Conservation (phyloP, 2,888 invertebrate genomes). For the Trilocha varians region DNA sequence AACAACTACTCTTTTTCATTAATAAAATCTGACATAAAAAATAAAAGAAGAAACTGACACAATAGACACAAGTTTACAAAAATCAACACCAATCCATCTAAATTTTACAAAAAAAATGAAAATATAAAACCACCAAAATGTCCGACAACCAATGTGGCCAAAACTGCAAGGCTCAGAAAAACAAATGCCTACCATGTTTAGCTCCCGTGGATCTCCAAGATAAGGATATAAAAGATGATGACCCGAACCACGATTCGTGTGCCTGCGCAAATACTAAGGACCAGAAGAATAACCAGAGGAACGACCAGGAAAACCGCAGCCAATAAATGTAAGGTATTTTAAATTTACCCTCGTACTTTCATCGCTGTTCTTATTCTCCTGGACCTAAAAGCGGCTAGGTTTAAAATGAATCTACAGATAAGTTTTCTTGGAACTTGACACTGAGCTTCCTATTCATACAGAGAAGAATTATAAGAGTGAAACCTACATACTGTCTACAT, state of each 20-base stretch:
- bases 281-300: neutral
- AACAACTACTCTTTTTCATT: too few relatives aligned
- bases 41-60: neutral
- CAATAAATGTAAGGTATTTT: neutral
- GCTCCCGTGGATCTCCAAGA: conserved; percentile 8
- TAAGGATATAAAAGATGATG: conserved; percentile 4
- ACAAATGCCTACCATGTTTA: conserved; percentile 24
- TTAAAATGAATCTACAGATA: too few relatives aligned
- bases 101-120: neutral
- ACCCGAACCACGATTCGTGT: conserved; percentile 1
- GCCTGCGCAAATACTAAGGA: neutral
- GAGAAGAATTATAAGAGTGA: too few relatives aligned
- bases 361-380: too few relatives aligned
- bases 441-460: too few relatives aligned
- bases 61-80: too few relatives aligned
- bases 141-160: conserved; percentile 19
- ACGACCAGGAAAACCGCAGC: neutral
- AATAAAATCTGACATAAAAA: too few relatives aligned
- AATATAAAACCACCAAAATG: conserved; percentile 14
- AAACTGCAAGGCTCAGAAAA: conserved; percentile 18
- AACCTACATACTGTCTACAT: too few relatives aligned
- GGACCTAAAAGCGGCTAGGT: too few relatives aligned
- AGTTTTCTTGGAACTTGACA: too few relatives aligned
- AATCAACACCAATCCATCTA: neutral
- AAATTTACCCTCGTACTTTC: neutral